Percentiles rank a stretch among this genome's conserved stretches.
These are phyloP conservation scores for Physocephala rufipes DNA, from an alignment of 2,888 invertebrate genomes.

Conservation along the genomic window DNA sequence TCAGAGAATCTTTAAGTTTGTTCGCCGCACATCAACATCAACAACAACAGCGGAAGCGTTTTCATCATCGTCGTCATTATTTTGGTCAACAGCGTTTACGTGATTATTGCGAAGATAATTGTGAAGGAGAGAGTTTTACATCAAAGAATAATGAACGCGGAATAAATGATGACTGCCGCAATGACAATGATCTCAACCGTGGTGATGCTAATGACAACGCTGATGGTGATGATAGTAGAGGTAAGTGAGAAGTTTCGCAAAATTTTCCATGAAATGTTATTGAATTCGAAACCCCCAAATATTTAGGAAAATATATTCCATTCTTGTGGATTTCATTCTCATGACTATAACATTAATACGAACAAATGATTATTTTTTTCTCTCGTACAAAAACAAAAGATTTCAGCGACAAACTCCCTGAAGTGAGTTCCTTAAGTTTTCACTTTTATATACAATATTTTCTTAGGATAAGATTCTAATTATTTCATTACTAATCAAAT, in stretches of 20 bases:
- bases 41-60: conserved; percentile 60
- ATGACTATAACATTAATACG: neutral
- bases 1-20: conserved; percentile 50
- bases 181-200: too few relatives aligned
- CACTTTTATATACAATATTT: neutral
- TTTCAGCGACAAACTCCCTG: neutral
- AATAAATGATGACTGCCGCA: conserved; percentile 19
- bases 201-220: conserved; percentile 42
- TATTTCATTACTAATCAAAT: too few relatives aligned
- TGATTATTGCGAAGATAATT: neutral
- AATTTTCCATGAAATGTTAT: neutral
- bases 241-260: conserved; percentile 43
- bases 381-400: conserved; percentile 1
- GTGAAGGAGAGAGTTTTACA: too few relatives aligned
- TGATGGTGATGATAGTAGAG: conserved; percentile 48
- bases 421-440: neutral
- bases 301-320: neutral
- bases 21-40: conserved; percentile 37
- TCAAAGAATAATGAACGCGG: too few relatives aligned
- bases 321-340: neutral
- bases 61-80: conserved; percentile 63
- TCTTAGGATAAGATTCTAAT: too few relatives aligned
- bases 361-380: neutral
- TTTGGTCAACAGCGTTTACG: conserved; percentile 54
- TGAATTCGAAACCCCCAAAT: neutral